Base-by-base conservation (phyloP, 2,888 invertebrate genomes). In the Ectobius pallidus region DNA sequence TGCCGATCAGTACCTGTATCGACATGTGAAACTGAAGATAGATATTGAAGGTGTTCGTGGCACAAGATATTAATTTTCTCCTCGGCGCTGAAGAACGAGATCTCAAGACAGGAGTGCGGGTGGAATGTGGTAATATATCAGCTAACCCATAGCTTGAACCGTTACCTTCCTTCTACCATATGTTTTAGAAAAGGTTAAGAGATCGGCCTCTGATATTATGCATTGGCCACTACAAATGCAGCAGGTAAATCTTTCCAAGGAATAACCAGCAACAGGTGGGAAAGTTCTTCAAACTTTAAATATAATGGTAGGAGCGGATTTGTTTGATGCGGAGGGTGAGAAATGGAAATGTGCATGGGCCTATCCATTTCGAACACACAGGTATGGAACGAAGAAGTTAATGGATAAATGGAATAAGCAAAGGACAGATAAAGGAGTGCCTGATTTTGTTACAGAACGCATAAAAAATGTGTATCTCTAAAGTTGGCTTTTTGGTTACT, bases 191-290 rank as follows among this genome's bases (percentile, higher is more conserved):
- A 46, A 46, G 46, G 46, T 46, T 46, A 46, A 46, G 46, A 46
- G 46, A 46, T 46, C 46, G 46, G 46, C n/a, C 46, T 46, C 18
- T n/a, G 46, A 46, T 46, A 46, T n/a, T n/a, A n/a, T 46, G 46
- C 7, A 4, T n/a, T 46, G 18, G 18, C 46, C 46, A 11, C 11
- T 46, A n/a, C 46, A 4, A n/a, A 46, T n/a, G 18, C 46, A 46
- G n/a, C 46, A 46, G 46, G 46, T 46, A 46, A 46, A n/a, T n/a
- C 46, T 46, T 46, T n/a, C n/a, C 11, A 46, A n/a, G n/a, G 11
- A n/a, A 46, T 4, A 46, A 4, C 3, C 7, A n/a, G n/a, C 9
- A 4, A 46, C n/a, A n/a, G 46, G 46, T n/a, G 46, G 46, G n/a
- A 46, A n/a, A 46, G 34, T n/a, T n/a, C 39, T 39, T 39, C 39